These are phyloP conservation scores for Fistularia tabacaria DNA, from an alignment of 2,797 vertebrate species.

Conservation along the genomic window DNA sequence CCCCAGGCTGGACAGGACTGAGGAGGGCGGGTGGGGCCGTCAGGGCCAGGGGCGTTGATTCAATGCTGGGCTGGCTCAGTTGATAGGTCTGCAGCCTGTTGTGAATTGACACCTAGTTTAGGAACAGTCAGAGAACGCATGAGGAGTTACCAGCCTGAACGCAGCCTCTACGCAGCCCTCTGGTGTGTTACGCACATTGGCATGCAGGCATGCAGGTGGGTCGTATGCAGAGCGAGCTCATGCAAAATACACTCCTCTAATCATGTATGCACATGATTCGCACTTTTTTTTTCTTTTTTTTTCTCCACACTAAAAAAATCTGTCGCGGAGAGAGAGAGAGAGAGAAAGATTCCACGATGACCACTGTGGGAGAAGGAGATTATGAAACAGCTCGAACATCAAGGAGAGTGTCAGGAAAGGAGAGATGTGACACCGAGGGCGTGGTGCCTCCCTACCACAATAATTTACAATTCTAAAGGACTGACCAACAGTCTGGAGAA, in stretches of 20 bases:
- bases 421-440: constrained; percentile 70
- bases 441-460: constrained; percentile 68
- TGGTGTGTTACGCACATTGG: constrained; percentile 61
- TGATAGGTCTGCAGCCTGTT: constrained; percentile 99
- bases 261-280: constrained; percentile 16
- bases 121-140: constrained; percentile 99
- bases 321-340: constrained; percentile 27
- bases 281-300: neutral
- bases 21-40: constrained; percentile 79
- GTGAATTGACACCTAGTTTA: constrained; percentile 99
- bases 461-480: constrained; percentile 53
- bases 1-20: constrained; percentile 69
- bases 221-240: constrained; percentile 53
- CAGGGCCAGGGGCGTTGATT: constrained; percentile 82
- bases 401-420: constrained; percentile 45
- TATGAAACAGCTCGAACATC: constrained; percentile 19
- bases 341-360: constrained; percentile 23
- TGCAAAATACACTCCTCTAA: constrained; percentile 45
- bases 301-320: neutral
- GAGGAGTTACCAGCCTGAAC: constrained; percentile 98
- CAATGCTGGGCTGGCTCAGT: constrained; percentile 82
- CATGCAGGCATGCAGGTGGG: constrained; percentile 71
- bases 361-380: constrained; percentile 9
- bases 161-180: constrained; percentile 77
- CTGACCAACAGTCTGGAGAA: constrained; percentile 35